These are phyloP conservation scores for Epizoanthus illoricatus DNA, from an alignment of 92 coral and sea anemone genomes.

Conservation along the genomic window DNA sequence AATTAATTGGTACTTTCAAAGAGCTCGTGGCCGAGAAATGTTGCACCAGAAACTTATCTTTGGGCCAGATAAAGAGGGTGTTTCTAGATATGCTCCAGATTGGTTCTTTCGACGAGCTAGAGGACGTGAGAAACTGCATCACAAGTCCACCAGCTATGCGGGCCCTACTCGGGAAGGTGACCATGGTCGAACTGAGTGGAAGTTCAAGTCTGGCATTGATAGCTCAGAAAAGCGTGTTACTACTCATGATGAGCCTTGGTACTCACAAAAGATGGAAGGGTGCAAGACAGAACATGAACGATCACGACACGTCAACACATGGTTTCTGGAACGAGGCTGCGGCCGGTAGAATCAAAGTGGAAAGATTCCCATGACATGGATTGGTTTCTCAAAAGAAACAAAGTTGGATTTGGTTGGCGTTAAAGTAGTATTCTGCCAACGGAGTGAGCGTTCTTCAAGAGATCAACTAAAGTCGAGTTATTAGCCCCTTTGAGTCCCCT, in stretches of 20 bases:
- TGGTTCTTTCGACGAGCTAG: constrained; percentile 32
- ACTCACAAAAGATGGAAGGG: constrained; percentile 68
- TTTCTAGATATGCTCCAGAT: constrained; percentile 25
- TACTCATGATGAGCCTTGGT: constrained; percentile 54
- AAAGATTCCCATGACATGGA: constrained; percentile 20
- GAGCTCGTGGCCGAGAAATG: constrained; percentile 16
- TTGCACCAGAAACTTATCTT: constrained; percentile 24
- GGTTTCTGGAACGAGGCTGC: constrained; percentile 68
- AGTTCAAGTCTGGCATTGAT: too few species aligned
- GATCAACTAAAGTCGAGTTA: too few species aligned
- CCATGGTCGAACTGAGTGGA: too few species aligned
- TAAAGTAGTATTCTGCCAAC: too few species aligned
- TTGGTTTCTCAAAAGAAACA: constrained; percentile 34
- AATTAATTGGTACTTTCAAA: constrained; percentile 17
- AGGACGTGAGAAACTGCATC: constrained; percentile 16
- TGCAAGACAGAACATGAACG: constrained; percentile 53
- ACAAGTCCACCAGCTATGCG: background rate
- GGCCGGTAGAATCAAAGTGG: constrained; percentile 36
- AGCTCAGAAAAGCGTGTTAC: too few species aligned
- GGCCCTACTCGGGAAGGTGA: background rate
- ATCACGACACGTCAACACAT: constrained; percentile 40
- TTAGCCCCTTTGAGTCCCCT: too few species aligned
- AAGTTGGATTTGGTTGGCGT: constrained; percentile 29
- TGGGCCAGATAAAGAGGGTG: constrained; percentile 16
- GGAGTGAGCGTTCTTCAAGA: too few species aligned